Conservation (phyloP, 2,113 vertebrate species). For the Phasianus colchicus region DNA sequence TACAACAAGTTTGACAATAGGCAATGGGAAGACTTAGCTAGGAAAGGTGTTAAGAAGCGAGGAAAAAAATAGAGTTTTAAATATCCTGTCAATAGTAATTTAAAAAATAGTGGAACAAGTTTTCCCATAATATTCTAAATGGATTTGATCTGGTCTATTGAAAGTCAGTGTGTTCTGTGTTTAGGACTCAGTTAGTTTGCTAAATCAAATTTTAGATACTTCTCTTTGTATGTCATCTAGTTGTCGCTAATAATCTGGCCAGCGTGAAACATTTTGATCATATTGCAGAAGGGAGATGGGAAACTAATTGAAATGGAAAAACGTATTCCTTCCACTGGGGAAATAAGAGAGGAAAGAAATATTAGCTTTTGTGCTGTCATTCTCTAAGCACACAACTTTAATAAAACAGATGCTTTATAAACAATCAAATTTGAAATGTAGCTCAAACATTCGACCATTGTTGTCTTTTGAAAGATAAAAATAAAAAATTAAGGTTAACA, state of each 20-base stretch:
- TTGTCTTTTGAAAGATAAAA: not conserved
- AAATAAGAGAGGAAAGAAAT: slow-evolving; percentile 55
- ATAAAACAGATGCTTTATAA: slow-evolving; percentile 30
- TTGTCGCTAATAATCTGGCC: slow-evolving; percentile 40
- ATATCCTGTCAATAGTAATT: not conserved
- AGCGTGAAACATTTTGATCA: slow-evolving; percentile 26
- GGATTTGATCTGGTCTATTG: not conserved
- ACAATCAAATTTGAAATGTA: not conserved
- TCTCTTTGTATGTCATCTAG: not conserved
- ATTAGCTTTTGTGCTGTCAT: slow-evolving; percentile 20
- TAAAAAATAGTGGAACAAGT: not conserved
- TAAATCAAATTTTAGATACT: slow-evolving; percentile 35
- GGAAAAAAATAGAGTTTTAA: not conserved
- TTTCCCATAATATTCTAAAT: not conserved
- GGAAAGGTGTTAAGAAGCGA: not conserved
- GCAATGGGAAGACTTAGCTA: not conserved
- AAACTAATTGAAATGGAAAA: slow-evolving; percentile 59
- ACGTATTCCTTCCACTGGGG: slow-evolving; percentile 42
- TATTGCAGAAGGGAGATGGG: slow-evolving; percentile 31
- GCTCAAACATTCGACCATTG: not conserved
- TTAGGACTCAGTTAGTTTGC: not conserved
- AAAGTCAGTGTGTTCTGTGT: not conserved
- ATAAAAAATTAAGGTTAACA: not conserved
- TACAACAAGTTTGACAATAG: not conserved
- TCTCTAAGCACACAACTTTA: slow-evolving; percentile 9